Percentiles rank a stretch among this genome's conserved stretches.
phyloP scores from a whole-genome alignment of 2,888 invertebrate species.

The Harpagoxenus sublaevis region DNA sequence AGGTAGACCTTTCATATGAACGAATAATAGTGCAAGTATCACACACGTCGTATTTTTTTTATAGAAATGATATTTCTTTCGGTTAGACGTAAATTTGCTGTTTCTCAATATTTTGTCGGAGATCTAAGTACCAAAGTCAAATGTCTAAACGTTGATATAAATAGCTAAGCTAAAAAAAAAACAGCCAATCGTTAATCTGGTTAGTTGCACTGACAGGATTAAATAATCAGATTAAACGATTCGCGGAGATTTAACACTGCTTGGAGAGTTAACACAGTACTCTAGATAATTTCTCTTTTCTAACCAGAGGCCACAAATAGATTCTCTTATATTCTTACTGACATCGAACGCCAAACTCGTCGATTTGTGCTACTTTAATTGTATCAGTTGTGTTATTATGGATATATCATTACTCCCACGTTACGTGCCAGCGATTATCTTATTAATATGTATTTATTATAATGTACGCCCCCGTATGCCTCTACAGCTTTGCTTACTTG shows the following conservation, averaged over 20 bases:
- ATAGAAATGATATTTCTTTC: background rate
- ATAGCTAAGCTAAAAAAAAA: background rate
- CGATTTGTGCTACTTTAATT: background rate
- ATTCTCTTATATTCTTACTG: background rate
- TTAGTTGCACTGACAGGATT: background rate
- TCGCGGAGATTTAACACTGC: background rate
- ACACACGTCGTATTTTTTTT: background rate
- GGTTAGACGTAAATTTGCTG: background rate
- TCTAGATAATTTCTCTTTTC: background rate
- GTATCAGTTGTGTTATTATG: background rate
- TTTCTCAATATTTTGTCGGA: background rate
- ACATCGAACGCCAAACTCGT: conserved; percentile 3
- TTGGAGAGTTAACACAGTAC: background rate
- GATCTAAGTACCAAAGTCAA: background rate
- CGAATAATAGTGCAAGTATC: background rate
- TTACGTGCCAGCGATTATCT: conserved; percentile 22
- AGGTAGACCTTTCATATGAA: background rate
- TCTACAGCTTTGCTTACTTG: conserved; percentile 29
- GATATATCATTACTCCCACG: conserved; percentile 27
- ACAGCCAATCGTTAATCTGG: background rate
- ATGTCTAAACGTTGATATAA: background rate
- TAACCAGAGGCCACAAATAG: background rate
- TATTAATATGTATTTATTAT: conserved; percentile 48
- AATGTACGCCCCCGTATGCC: conserved; percentile 35
- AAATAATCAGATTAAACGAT: background rate